Base-by-base conservation (phyloP, 2,113 vertebrate genomes). In the Poeciliopsis retropinna region DNA sequence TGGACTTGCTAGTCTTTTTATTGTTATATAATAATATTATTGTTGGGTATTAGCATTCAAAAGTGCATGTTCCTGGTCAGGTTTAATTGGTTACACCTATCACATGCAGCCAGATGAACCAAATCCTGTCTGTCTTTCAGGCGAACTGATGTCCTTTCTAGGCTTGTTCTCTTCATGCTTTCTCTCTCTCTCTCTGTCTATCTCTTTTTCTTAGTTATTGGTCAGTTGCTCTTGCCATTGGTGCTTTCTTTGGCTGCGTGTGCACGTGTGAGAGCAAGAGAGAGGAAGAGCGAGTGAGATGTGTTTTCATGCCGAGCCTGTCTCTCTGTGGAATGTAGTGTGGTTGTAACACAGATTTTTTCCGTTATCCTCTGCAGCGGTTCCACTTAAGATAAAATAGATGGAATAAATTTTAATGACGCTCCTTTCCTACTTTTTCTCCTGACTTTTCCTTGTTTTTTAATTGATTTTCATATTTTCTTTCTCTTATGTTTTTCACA, bases 341-440 rank as follows among this genome's bases (percentile, higher is more conserved):
- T 76, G 68, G 82, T 85, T 81, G 79, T 83, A 78, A 75, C 77
- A 83, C 72, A 82, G 64, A 83, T 79, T 73, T 72, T 31, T 78
- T 61, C 73, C 71, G 78, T 89, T 75, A 76, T 84, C 63, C 72
- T 85, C 64, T 79, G 72, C 67, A 80, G 73, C 68, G 71, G 72
- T 69, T 67, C 73, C 84, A 76, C 80, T 76, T 75, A 73, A 57
- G 73, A 83, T 84, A 78, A 85, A 85, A 76, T 72, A 78, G 80
- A 85, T 78, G 60, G 78, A 78, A 85, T 86, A 62, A 6, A 85
- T 86, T 82, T 69, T 79, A 75, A 86, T 82, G 70, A 66, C 76
- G 70, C 73, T 81, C 22, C 57, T 67, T 67, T 79, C 31, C 19
- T 37, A 32, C 25, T 22, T 34, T 31, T 80, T 68, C 44, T 41